Evolutionary conservation across 2,113 vertebrate species (phyloP), one percentile per base, ranked within the genome.

Genomic region (Austrofundulus limnaeus): DNA sequence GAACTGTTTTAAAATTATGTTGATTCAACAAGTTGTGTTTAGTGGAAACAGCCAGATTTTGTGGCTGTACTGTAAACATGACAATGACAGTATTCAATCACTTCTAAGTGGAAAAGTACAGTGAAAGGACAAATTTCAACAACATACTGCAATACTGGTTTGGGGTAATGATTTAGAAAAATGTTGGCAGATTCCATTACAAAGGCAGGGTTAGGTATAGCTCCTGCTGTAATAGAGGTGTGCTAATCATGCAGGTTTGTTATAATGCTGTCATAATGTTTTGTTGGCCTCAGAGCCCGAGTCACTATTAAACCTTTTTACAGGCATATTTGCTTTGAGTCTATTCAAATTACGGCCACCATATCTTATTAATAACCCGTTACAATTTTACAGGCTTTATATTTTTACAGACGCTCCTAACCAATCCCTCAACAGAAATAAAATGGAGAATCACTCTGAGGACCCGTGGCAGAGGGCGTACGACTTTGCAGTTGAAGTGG

Each of bases 401-500:
- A n/a, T 65, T 46, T 53, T 48, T 55, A 9, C 50, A 82, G 69
- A 34, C 20, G 56, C 54, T 42, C 12, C 19, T 51, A 24, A 59
- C 20, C 28, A 50, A 73, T 5, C 20, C 21, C 14, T 3, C 5
- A 28, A 12, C n/a, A 51, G 11, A 61, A 42, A 51, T 11, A 64
- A 31, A 66, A 92, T 92, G 91, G 56, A 46, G n/a, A 46, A 46
- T 20, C 2, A 46, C 11, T 9, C 10, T 1, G 43, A 20, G 2
- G 90, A 91, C 37, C 60, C 34, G 3, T 92, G 90, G 89, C 80
- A 90, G 62, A 80, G 45, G 0, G 84, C 70, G 0, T 90, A 88
- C 34, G 88, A 91, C 61, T 83, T 86, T 46, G 92, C 90, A 2
- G 85, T 91, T 14, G n/a, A 41, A 53, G 77, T 92, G 63, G 91